These are phyloP conservation scores for Nineta flava DNA, from an alignment of 2,888 invertebrate genomes.

Conservation along the genomic window DNA sequence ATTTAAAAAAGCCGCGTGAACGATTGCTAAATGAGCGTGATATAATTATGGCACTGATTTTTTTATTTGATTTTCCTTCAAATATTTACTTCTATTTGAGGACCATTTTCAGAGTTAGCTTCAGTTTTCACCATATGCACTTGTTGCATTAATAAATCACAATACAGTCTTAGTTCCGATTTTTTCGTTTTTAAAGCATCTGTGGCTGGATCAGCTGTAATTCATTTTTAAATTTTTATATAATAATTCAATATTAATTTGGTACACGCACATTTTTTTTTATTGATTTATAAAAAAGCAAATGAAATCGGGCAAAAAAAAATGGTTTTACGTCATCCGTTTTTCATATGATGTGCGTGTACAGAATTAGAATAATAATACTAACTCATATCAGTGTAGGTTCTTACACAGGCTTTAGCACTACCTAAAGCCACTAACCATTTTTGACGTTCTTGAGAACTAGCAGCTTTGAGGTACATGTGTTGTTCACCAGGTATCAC, in stretches of 20 bases:
- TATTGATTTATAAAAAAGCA: background rate
- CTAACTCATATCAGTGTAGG: conserved; percentile 19
- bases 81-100: conserved; percentile 37
- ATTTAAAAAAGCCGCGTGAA: no score
- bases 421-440: conserved; percentile 71
- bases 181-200: conserved; percentile 53
- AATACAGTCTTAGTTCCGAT: conserved; percentile 61
- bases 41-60: no score
- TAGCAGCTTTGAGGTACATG: conserved; percentile 60
- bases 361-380: conserved; percentile 8
- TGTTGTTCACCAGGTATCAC: conserved; percentile 71
- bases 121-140: conserved; percentile 59
- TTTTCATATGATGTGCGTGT: no score
- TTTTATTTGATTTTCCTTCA: no score
- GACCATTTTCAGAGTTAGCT: conserved; percentile 35
- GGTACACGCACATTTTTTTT: background rate
- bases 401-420: conserved; percentile 48
- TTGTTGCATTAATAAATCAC: conserved; percentile 72
- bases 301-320: background rate
- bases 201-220: conserved; percentile 34
- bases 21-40: no score
- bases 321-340: no score
- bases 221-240: conserved; percentile 1
- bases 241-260: background rate
- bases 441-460: conserved; percentile 60